phyloP scores from a whole-genome alignment of 2,113 vertebrate species.

The Alethe diademata region DNA sequence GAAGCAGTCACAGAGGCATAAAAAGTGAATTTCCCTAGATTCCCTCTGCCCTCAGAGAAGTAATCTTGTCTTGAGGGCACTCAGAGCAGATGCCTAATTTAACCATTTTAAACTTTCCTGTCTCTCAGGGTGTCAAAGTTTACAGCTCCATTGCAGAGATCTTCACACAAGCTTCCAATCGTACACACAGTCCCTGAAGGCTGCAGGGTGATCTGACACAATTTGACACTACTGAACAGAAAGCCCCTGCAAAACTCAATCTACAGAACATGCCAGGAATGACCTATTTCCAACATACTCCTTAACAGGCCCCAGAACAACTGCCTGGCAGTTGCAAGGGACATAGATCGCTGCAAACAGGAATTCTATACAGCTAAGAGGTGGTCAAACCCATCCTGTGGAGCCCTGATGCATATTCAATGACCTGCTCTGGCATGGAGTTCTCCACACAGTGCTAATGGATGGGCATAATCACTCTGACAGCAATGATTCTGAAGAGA shows the following conservation, averaged over 20 bases:
- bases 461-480: constrained; percentile 44
- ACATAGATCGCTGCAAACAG: not conserved
- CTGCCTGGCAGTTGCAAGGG: not conserved
- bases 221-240: not conserved
- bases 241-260: not conserved
- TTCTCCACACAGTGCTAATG: not conserved
- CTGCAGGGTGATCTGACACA: not conserved
- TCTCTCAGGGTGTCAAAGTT: not conserved
- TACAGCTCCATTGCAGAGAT: not conserved
- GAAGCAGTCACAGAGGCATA: not conserved
- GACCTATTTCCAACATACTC: not conserved
- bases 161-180: not conserved
- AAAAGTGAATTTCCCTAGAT: constrained; percentile 11
- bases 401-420: not conserved
- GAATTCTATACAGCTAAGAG: not conserved
- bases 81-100: constrained; percentile 27
- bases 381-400: not conserved
- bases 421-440: not conserved
- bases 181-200: not conserved
- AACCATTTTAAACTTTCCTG: not conserved
- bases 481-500: constrained; percentile 9
- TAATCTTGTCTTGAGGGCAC: constrained; percentile 18
- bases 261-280: not conserved
- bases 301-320: not conserved
- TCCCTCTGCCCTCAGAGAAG: constrained; percentile 14